These are phyloP conservation scores for Griposia aprilina DNA, from an alignment of 2,888 invertebrate species.

Conservation along the genomic window DNA sequence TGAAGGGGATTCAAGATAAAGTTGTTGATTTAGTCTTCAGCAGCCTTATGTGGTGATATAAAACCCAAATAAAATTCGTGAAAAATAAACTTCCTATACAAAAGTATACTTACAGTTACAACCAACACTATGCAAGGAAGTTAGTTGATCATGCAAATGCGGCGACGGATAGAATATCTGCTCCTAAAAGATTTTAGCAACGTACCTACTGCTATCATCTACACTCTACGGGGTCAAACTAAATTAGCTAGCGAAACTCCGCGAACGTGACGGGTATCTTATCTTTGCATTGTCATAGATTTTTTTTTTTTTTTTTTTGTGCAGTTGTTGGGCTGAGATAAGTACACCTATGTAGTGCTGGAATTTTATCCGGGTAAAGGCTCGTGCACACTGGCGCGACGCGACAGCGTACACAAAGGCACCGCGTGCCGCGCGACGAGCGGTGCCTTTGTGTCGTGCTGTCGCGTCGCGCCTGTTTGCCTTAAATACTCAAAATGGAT, in stretches of 20 bases:
- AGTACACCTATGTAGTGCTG: too few species aligned
- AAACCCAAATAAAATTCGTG: background rate
- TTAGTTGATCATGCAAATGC: background rate
- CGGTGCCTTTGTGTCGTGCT: too few species aligned
- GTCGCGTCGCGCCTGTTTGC: too few species aligned
- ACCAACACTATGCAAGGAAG: background rate
- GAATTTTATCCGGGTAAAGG: too few species aligned
- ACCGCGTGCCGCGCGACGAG: too few species aligned
- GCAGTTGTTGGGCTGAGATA: background rate
- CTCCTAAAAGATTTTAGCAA: background rate
- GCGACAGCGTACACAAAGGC: too few species aligned
- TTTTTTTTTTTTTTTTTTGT: constrained; percentile 25
- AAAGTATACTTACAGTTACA: too few species aligned
- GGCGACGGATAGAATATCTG: background rate
- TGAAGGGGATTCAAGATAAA: background rate
- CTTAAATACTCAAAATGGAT: too few species aligned
- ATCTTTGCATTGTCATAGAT: constrained; percentile 31
- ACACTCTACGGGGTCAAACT: background rate
- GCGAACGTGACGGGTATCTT: constrained; percentile 1
- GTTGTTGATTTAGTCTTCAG: too few species aligned
- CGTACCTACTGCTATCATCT: background rate
- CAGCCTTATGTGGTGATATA: background rate
- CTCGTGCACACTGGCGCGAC: too few species aligned
- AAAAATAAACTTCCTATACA: background rate
- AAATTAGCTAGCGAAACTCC: too few species aligned